Conservation (phyloP, 2,113 vertebrate genomes). For the Myocastor coypus region DNA sequence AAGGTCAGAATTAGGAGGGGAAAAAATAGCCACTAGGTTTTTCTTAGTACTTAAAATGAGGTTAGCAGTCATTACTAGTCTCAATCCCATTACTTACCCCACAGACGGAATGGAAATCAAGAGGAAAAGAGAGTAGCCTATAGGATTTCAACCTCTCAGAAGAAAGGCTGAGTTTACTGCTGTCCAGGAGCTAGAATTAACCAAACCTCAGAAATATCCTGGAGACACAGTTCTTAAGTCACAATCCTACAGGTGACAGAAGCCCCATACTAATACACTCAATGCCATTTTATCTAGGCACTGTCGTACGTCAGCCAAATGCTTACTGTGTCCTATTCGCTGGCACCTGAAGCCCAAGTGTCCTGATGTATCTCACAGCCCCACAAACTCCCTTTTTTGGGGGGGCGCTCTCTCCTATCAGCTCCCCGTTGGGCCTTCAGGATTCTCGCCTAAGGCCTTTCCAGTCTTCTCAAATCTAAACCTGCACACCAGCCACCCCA, state of each 20-base stretch:
- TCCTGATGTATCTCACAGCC: background rate
- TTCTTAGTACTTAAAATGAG: background rate
- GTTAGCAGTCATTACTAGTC: background rate
- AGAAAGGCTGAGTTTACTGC: background rate
- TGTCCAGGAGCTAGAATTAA: background rate
- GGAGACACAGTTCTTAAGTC: background rate
- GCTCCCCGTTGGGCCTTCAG: background rate
- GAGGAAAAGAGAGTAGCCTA: background rate
- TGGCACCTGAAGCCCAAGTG: background rate
- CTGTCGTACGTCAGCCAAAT: background rate
- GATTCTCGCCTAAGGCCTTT: background rate
- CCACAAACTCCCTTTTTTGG: background rate
- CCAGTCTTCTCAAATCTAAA: background rate
- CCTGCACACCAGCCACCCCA: accelerated
- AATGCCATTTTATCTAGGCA: background rate
- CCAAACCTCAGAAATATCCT: background rate
- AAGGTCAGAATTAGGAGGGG: background rate
- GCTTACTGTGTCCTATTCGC: background rate
- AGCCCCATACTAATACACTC: background rate
- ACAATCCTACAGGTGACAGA: background rate
- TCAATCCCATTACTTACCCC: background rate
- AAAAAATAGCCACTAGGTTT: background rate
- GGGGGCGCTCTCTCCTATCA: background rate
- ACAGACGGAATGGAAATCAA: background rate
- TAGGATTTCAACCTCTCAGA: background rate